A percentile compares a stretch with the other conserved stretches of the same genome.
Evolutionary conservation across 1,140 invertebrate genomes (phyloP).

Genomic region (Camponotus floridanus): DNA sequence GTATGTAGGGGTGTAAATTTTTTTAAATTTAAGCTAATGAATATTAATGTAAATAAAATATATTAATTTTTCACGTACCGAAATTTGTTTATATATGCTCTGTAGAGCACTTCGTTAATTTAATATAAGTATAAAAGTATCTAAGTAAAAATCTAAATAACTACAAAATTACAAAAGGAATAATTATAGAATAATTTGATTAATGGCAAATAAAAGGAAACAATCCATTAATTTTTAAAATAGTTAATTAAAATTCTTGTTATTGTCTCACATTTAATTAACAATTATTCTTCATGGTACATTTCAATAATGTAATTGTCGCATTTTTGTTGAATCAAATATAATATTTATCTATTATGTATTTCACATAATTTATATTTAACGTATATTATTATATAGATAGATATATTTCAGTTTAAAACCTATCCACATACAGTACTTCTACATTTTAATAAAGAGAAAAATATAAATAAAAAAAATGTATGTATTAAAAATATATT

Average conservation of each 20-base stretch:
- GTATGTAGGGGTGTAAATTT: too few species aligned
- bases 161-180: neutral
- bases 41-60: too few species aligned
- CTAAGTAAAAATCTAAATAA: neutral
- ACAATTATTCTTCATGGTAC: neutral
- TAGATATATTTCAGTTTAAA: too few species aligned
- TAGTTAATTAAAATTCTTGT: neutral
- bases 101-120: too few species aligned
- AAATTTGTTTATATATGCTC: too few species aligned
- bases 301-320: slow-evolving; percentile 5
- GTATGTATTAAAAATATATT: too few species aligned
- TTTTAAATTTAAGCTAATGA: too few species aligned
- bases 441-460: too few species aligned
- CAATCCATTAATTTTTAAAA: neutral
- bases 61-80: too few species aligned
- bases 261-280: neutral
- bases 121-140: too few species aligned
- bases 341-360: slow-evolving; percentile 11
- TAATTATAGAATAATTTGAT: neutral
- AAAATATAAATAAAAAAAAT: too few species aligned
- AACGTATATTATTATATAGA: slow-evolving; percentile 3
- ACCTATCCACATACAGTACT: neutral
- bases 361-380: neutral
- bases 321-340: slow-evolving; percentile 76
- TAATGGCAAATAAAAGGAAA: neutral